These are phyloP conservation scores for Coturnix japonica DNA, from an alignment of 2,113 vertebrate genomes.

Conservation along the genomic window DNA sequence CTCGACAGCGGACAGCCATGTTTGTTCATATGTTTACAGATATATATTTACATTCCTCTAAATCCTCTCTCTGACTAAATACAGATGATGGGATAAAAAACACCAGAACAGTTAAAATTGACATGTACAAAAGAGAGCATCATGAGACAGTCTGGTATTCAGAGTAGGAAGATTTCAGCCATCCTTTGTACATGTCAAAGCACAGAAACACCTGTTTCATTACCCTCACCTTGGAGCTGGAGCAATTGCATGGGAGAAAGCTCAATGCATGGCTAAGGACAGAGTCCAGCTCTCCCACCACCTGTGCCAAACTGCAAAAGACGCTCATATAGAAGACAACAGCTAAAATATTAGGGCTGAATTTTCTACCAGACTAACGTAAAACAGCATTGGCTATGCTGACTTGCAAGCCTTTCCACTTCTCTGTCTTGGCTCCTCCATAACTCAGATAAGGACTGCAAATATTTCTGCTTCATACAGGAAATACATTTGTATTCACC, in stretches of 20 bases:
- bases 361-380: neutral
- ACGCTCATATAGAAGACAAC: neutral
- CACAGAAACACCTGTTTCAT: neutral
- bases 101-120: neutral
- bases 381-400: neutral
- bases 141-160: neutral
- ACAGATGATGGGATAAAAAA: neutral
- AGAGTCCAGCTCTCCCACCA: neutral
- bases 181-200: neutral
- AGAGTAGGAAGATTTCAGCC: neutral
- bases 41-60: neutral
- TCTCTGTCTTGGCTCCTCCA: neutral
- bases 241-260: neutral
- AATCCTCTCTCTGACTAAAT: neutral
- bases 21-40: neutral
- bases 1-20: neutral
- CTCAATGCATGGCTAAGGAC: neutral
- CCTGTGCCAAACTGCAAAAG: neutral
- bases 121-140: fast-evolving
- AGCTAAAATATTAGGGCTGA: neutral
- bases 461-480: neutral
- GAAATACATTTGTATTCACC: neutral
- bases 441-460: neutral
- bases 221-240: neutral
- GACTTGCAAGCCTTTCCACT: neutral